phyloP scores from a whole-genome alignment of 1,140 invertebrate species.

The Drosophila sechellia region DNA sequence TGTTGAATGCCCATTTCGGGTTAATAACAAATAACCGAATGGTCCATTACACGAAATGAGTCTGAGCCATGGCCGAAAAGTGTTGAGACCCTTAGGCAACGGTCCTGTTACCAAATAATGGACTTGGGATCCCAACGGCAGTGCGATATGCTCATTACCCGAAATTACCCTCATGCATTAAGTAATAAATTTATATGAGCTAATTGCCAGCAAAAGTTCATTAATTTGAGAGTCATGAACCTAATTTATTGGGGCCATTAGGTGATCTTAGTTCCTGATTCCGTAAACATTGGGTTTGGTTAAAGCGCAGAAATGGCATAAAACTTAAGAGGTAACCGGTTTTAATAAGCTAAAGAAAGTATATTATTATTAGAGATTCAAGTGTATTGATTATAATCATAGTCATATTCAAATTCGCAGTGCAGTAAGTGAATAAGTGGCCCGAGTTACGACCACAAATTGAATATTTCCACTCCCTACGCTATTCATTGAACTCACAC shows the following conservation, averaged over 20 bases:
- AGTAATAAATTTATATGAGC: conserved; percentile 48
- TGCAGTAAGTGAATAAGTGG: background rate
- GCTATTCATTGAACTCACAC: conserved; percentile 15
- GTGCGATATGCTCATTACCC: conserved; percentile 29
- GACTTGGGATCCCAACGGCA: conserved; percentile 5
- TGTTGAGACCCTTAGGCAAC: conserved; percentile 46
- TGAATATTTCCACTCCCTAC: conserved; percentile 24
- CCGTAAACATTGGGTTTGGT: conserved; percentile 15
- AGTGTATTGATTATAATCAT: background rate
- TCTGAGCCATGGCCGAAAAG: conserved; percentile 37
- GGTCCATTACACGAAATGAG: conserved; percentile 66
- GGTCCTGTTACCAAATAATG: conserved; percentile 8
- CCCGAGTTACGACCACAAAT: conserved; percentile 21
- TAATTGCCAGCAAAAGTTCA: conserved; percentile 55
- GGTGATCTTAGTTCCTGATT: conserved; percentile 18
- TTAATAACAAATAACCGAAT: conserved; percentile 77
- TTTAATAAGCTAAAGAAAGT: background rate
- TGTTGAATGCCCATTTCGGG: conserved; percentile 71
- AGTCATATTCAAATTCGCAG: no score
- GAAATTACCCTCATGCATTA: conserved; percentile 45
- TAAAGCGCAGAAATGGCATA: background rate
- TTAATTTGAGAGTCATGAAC: conserved; percentile 52
- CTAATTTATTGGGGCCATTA: conserved; percentile 37
- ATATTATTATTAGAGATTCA: background rate
- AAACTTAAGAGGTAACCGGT: background rate